phyloP scores from a whole-genome alignment of 2,113 vertebrate genomes.

The Bufo bufo region DNA sequence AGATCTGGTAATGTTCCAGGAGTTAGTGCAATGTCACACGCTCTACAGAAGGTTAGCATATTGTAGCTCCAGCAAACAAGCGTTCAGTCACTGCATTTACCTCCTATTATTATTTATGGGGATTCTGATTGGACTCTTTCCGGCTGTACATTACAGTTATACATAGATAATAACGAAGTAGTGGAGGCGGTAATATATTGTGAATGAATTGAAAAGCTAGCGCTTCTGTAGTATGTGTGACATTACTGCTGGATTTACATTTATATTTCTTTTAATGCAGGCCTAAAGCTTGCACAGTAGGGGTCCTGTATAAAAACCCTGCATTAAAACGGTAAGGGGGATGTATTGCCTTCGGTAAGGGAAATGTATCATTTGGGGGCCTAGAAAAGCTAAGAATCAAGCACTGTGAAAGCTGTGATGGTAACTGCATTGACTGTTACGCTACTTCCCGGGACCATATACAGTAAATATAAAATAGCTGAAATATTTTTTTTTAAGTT shows the following conservation, averaged over 20 bases:
- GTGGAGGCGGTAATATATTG: not conserved
- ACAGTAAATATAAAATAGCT: no score
- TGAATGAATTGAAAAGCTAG: not conserved
- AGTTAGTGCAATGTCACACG: conserved; percentile 8
- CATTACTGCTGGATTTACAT: conserved; percentile 4
- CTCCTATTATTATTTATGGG: conserved; percentile 27
- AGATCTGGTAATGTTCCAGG: not conserved
- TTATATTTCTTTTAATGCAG: conserved; percentile 8
- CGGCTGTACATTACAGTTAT: conserved; percentile 12
- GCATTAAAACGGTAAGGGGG: not conserved
- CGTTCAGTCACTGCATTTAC: not conserved
- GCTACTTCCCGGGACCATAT: no score
- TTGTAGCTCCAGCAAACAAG: not conserved
- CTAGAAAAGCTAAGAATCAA: not conserved
- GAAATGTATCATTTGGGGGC: not conserved
- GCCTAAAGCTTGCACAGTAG: not conserved
- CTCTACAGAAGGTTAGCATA: not conserved
- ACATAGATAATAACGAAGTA: not conserved
- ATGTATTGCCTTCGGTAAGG: not conserved
- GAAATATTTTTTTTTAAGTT: no score
- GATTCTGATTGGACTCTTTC: conserved; percentile 12
- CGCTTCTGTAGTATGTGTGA: not conserved
- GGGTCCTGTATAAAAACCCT: not conserved
- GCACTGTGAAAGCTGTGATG: not conserved
- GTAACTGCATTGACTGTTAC: not conserved